phyloP scores from a whole-genome alignment of 2,113 vertebrate species.

The Lepisosteus osseus region DNA sequence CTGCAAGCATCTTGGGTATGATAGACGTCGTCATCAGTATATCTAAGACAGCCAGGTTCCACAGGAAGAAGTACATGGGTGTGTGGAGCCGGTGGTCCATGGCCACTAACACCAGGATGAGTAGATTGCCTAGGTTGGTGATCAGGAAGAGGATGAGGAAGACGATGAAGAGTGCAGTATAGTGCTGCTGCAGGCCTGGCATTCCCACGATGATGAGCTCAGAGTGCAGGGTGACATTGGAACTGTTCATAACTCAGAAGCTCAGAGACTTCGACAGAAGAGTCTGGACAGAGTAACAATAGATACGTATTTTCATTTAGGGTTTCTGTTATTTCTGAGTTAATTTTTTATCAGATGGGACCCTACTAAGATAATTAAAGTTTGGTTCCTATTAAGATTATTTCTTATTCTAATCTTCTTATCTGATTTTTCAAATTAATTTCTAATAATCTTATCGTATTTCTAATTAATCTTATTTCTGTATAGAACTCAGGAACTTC shows the following conservation, averaged over 20 bases:
- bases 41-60: conserved; percentile 38
- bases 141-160: conserved; percentile 30
- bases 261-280: too few species aligned
- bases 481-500: too few species aligned
- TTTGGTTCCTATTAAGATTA: too few species aligned
- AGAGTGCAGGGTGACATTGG: not conserved
- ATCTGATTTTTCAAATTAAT: too few species aligned
- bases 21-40: conserved; percentile 32
- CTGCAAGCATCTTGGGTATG: conserved; percentile 30
- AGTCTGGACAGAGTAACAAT: too few species aligned
- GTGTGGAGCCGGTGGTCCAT: conserved; percentile 28
- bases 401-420: too few species aligned
- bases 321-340: too few species aligned
- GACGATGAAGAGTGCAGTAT: conserved; percentile 29
- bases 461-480: too few species aligned
- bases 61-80: conserved; percentile 41
- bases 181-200: conserved; percentile 30
- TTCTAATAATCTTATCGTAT: not conserved
- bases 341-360: too few species aligned
- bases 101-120: conserved; percentile 29
- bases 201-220: conserved; percentile 36
- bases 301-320: too few species aligned
- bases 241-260: too few species aligned
- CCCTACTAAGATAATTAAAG: too few species aligned
- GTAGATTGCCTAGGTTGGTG: conserved; percentile 25